Percentiles rank a stretch among this genome's conserved stretches.
These are phyloP conservation scores for Prochilodus magdalenae DNA, from an alignment of 2,113 vertebrate genomes.

Conservation along the genomic window DNA sequence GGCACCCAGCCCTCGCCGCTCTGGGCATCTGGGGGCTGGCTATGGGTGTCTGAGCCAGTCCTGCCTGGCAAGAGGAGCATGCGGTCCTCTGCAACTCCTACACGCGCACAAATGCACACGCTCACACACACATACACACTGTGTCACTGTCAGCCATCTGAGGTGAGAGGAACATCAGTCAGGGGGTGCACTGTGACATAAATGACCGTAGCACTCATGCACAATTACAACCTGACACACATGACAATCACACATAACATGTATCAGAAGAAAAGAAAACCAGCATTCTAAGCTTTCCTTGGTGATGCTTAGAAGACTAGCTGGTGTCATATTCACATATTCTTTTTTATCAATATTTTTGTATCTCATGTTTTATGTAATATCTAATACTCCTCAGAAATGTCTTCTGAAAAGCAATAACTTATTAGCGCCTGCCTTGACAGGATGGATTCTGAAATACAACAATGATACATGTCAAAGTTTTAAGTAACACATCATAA, in stretches of 20 bases:
- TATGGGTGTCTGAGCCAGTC: conserved; percentile 73
- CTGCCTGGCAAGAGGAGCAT: conserved; percentile 70
- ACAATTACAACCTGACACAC: background rate
- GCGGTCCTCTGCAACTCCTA: conserved; percentile 38
- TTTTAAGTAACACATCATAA: no score
- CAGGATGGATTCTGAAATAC: no score
- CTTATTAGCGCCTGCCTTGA: no score
- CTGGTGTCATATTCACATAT: background rate
- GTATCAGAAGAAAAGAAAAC: background rate
- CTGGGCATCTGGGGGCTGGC: conserved; percentile 77
- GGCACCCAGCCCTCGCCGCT: conserved; percentile 75
- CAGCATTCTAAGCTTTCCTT: background rate
- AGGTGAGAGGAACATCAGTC: conserved; percentile 34
- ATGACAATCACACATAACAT: background rate
- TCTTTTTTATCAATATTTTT: no score
- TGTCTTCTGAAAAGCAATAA: no score
- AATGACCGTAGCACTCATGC: background rate
- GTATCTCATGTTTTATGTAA: no score
- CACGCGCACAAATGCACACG: conserved; percentile 19
- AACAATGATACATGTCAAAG: no score
- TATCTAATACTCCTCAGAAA: no score
- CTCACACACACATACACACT: conserved; percentile 16
- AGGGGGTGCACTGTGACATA: conserved; percentile 11
- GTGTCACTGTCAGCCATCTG: conserved; percentile 18
- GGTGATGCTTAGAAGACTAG: background rate